Conservation (phyloP, 2,888 invertebrate genomes). For the Geophilus truncorum region DNA sequence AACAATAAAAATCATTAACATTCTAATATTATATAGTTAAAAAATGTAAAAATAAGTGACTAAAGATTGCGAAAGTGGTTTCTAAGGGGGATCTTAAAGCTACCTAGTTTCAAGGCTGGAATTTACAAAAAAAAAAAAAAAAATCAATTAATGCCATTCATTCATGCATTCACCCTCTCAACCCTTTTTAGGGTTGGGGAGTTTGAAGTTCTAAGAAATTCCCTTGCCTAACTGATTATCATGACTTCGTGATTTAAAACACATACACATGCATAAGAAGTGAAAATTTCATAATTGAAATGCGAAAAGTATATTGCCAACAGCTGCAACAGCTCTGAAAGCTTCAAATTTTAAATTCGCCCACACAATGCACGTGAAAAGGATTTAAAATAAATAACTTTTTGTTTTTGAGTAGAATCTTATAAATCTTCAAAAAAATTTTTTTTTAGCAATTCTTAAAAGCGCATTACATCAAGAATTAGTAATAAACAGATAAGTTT, state of each 20-base stretch:
- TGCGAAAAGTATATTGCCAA: background rate
- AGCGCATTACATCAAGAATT: background rate
- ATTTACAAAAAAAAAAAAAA: background rate
- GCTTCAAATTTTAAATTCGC: background rate
- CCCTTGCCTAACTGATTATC: background rate
- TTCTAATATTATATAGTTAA: too few relatives aligned
- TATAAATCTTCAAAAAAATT: too few relatives aligned
- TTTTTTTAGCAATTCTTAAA: too few relatives aligned
- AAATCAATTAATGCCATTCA: background rate
- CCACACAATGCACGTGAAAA: background rate
- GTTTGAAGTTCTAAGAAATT: background rate
- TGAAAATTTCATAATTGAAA: constrained; percentile 9
- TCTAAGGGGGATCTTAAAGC: background rate
- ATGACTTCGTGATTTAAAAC: background rate
- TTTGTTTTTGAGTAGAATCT: background rate
- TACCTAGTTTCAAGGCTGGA: background rate
- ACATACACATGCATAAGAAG: background rate
- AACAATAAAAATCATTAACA: too few relatives aligned
- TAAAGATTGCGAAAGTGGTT: too few relatives aligned
- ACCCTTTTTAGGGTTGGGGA: background rate
- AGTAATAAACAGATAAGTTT: background rate
- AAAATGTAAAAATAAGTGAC: too few relatives aligned
- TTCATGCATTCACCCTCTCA: background rate
- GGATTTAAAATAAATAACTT: background rate
- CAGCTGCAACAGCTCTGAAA: background rate